Evolutionary conservation across 1,140 invertebrate genomes (phyloP).

Genomic region (Telenomus remus): DNA sequence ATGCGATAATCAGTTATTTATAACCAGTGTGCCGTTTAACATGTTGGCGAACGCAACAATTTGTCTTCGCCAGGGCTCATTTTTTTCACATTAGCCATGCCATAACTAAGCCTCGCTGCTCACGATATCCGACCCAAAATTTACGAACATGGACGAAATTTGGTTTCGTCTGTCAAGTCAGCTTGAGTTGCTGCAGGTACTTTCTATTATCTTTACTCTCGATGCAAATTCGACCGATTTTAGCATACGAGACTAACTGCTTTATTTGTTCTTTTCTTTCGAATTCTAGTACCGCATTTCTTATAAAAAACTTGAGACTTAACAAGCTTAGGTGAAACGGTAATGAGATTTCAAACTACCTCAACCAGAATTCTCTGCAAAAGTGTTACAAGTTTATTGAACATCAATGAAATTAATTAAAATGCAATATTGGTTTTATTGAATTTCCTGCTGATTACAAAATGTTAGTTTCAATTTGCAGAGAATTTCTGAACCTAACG

Average conservation of each 20-base stretch:
- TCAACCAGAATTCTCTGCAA: no score
- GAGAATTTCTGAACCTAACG: no score
- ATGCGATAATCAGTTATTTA: slow-evolving; percentile 74
- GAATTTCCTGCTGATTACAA: background rate
- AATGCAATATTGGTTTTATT: no score
- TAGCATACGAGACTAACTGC: no score
- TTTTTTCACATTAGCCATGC: slow-evolving; percentile 40
- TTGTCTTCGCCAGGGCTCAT: slow-evolving; percentile 27
- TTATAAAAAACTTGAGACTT: no score
- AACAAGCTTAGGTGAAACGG: no score
- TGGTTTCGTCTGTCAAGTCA: slow-evolving; percentile 68
- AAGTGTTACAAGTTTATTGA: no score
- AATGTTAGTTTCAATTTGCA: background rate
- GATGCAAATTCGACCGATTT: background rate
- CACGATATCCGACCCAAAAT: slow-evolving; percentile 6
- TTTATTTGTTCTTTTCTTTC: no score
- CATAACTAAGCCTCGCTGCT: slow-evolving; percentile 5
- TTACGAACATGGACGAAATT: slow-evolving; percentile 71
- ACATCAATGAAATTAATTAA: no score
- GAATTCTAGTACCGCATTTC: no score
- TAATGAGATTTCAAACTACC: no score
- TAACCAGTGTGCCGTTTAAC: slow-evolving; percentile 65
- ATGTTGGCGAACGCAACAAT: slow-evolving; percentile 48
- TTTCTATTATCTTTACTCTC: slow-evolving; percentile 11
- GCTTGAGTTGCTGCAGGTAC: slow-evolving; percentile 70